Percentiles rank a stretch among this genome's conserved stretches.
phyloP scores from a whole-genome alignment of 2,797 vertebrate genomes.

The Mergus octosetaceus region DNA sequence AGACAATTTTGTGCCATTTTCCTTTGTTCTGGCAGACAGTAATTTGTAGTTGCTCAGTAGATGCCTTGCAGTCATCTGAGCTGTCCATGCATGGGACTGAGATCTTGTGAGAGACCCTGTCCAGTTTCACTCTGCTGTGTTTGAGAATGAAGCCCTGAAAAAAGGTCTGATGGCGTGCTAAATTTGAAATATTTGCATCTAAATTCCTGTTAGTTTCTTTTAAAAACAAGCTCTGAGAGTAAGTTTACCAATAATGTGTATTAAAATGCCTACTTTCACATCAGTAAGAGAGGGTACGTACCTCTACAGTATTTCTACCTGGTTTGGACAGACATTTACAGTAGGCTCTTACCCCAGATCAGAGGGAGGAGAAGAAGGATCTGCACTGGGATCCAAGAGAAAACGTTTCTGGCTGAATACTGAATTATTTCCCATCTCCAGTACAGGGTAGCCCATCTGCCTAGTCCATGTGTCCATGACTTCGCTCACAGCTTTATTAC shows the following conservation, averaged over 20 bases:
- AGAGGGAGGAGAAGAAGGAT: constrained; percentile 78
- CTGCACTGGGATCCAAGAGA: constrained; percentile 86
- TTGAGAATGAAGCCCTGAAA: background rate
- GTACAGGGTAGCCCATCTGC: constrained; percentile 95
- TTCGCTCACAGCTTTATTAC: constrained; percentile 80
- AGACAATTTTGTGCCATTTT: background rate
- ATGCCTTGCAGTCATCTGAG: background rate
- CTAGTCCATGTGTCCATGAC: constrained; percentile 97
- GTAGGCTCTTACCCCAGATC: constrained; percentile 67
- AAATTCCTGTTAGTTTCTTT: background rate
- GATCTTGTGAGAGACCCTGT: background rate
- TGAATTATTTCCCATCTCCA: constrained; percentile 70
- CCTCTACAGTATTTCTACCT: background rate
- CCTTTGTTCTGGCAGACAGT: background rate
- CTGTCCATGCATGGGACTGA: background rate
- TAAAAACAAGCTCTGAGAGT: background rate
- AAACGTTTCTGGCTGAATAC: constrained; percentile 86
- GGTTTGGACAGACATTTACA: background rate
- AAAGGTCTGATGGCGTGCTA: background rate
- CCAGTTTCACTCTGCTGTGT: background rate
- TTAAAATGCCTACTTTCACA: background rate
- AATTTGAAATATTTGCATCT: background rate
- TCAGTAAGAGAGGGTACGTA: background rate
- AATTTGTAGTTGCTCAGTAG: background rate
- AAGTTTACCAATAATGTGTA: background rate